These are phyloP conservation scores for Orius laevigatus DNA, from an alignment of 1,140 invertebrate genomes.

Conservation along the genomic window DNA sequence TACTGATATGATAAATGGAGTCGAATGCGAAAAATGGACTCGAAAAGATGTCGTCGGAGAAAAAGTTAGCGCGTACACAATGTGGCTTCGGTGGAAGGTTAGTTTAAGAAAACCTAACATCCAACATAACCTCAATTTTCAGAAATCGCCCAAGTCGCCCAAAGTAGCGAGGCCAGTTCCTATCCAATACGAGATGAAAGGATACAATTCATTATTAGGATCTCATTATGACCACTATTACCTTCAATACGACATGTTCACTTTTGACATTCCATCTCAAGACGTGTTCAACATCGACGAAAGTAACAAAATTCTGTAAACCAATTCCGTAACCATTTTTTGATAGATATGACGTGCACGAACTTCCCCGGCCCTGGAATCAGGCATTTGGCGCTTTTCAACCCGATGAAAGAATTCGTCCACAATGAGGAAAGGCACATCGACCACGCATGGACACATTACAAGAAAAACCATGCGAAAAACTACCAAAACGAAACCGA, in stretches of 20 bases:
- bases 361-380: conserved; percentile 77
- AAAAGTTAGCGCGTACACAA: conserved; percentile 74
- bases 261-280: not conserved
- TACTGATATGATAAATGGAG: conserved; percentile 44
- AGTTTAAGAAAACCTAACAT: conserved; percentile 10
- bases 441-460: conserved; percentile 57
- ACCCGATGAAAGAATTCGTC: conserved; percentile 87
- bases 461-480: conserved; percentile 55
- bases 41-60: conserved; percentile 45
- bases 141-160: conserved; percentile 14
- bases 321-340: conserved; percentile 1
- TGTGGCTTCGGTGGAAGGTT: conserved; percentile 62
- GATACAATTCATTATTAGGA: conserved; percentile 76
- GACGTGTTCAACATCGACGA: conserved; percentile 22
- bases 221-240: conserved; percentile 95
- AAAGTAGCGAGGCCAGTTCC: conserved; percentile 33
- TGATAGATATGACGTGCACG: conserved; percentile 49
- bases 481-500: conserved; percentile 42
- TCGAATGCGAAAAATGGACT: conserved; percentile 55
- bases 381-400: conserved; percentile 61
- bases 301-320: conserved; percentile 31
- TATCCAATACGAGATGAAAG: conserved; percentile 79
- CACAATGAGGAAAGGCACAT: conserved; percentile 55
- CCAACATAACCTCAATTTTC: no score
- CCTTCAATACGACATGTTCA: conserved; percentile 49